A percentile compares a stretch with the other conserved stretches of the same genome.
These are phyloP conservation scores for Andricus grossulariae DNA, from an alignment of 1,140 invertebrate genomes.

Conservation along the genomic window DNA sequence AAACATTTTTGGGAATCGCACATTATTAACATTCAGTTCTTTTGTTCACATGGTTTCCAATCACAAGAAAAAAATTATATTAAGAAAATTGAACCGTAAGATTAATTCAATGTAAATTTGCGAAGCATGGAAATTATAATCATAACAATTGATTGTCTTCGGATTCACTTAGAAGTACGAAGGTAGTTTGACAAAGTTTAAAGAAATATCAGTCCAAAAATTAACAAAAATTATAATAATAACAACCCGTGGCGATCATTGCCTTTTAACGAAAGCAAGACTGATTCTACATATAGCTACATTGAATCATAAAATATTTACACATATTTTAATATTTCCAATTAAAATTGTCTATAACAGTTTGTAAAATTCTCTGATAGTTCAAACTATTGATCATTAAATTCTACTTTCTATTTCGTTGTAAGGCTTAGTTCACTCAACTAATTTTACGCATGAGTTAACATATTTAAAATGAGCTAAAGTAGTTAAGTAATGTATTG, in stretches of 20 bases:
- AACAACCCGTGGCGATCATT: too few relatives aligned
- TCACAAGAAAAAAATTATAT: neutral
- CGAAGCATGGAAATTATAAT: neutral
- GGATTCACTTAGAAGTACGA: too few relatives aligned
- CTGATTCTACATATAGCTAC: too few relatives aligned
- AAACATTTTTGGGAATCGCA: neutral
- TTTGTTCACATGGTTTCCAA: neutral
- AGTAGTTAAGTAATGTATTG: neutral
- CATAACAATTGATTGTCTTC: neutral
- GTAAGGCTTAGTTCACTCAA: neutral
- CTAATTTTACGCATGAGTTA: neutral
- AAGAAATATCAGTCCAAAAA: too few relatives aligned
- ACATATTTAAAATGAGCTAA: conserved; percentile 2
- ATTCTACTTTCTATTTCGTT: conserved; percentile 16
- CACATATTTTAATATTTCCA: neutral
- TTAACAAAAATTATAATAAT: too few relatives aligned
- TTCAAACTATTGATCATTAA: neutral
- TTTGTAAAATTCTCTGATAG: neutral
- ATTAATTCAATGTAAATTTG: neutral
- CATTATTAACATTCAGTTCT: conserved; percentile 17
- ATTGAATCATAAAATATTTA: neutral
- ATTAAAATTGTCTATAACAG: conserved; percentile 5
- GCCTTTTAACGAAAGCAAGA: too few relatives aligned
- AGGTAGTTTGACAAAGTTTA: too few relatives aligned
- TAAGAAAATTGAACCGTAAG: neutral